Evolutionary conservation across 2,797 vertebrate genomes (phyloP).

Genomic region (Chiroxiphia lanceolata): DNA sequence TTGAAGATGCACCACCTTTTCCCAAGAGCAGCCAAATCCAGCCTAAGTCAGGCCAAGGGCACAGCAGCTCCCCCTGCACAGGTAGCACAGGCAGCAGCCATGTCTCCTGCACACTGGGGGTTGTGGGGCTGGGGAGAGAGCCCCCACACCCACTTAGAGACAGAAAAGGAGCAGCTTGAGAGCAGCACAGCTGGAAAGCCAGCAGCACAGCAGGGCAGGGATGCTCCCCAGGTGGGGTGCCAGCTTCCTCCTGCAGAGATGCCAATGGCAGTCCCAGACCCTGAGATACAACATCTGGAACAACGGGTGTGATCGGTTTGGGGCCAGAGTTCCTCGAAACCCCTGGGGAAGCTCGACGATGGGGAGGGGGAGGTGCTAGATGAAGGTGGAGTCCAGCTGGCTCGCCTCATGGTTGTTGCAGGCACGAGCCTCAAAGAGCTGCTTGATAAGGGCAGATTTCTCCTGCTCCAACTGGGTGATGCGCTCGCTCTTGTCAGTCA

Average conservation of each 20-base stretch:
- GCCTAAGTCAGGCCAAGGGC: background rate
- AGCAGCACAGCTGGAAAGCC: background rate
- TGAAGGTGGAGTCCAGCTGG: conserved; percentile 94
- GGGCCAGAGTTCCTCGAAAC: background rate
- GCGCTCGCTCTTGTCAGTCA: conserved; percentile 89
- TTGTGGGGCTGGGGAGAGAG: background rate
- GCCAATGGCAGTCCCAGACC: background rate
- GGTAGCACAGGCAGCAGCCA: background rate
- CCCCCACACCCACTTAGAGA: background rate
- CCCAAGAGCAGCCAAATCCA: background rate
- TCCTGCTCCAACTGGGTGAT: conserved; percentile 95
- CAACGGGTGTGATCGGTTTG: background rate
- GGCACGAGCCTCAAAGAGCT: conserved; percentile 92
- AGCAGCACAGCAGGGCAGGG: background rate
- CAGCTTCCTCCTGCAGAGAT: background rate
- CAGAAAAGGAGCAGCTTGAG: background rate
- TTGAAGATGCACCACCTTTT: background rate
- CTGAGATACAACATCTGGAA: background rate
- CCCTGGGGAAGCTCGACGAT: accelerated
- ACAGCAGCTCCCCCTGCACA: background rate
- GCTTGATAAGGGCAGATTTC: conserved; percentile 93
- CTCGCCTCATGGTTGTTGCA: conserved; percentile 80
- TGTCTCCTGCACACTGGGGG: accelerated
- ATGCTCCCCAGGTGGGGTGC: background rate
- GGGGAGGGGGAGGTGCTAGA: conserved; percentile 69